Evolutionary conservation across 35 echinoderm and acorn worm genomes (phyloP).

Genomic region (Lytechinus variegatus): DNA sequence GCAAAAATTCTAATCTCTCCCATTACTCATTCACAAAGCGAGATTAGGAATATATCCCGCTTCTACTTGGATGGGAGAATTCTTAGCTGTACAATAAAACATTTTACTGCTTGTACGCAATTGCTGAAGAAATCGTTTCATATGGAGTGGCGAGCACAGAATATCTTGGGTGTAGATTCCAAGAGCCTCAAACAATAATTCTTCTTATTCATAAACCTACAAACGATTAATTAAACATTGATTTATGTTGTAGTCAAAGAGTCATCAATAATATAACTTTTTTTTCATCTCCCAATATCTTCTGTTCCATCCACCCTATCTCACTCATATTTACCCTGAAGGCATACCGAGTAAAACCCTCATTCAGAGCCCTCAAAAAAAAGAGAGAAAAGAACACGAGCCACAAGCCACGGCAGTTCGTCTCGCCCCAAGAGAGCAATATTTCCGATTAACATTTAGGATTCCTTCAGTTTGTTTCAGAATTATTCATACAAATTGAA

Average conservation of each 20-base stretch:
- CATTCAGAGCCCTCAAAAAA: not conserved
- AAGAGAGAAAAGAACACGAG: not conserved
- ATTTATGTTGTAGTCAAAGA: slow-evolving; percentile 24
- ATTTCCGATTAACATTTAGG: slow-evolving; percentile 24
- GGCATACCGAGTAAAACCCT: slow-evolving; percentile 4
- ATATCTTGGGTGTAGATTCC: not conserved
- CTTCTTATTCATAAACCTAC: slow-evolving; percentile 25
- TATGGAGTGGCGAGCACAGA: not conserved
- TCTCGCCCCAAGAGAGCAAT: not conserved
- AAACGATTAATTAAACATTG: slow-evolving; percentile 46
- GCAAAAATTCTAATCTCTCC: not conserved
- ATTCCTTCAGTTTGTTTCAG: slow-evolving; percentile 4
- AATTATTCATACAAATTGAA: slow-evolving; percentile 46
- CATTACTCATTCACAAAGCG: not conserved
- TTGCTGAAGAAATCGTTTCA: not conserved
- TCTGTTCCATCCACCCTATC: not conserved
- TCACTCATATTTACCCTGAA: not conserved
- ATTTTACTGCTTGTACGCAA: not conserved
- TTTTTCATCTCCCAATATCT: slow-evolving; percentile 15
- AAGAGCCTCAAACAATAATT: not conserved
- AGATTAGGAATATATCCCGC: not conserved
- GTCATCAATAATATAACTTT: slow-evolving; percentile 33
- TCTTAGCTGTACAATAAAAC: not conserved
- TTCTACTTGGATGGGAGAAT: not conserved
- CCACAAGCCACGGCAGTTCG: not conserved